Conservation (phyloP, 2,888 invertebrate species). For the Pseudococcus viburni region DNA sequence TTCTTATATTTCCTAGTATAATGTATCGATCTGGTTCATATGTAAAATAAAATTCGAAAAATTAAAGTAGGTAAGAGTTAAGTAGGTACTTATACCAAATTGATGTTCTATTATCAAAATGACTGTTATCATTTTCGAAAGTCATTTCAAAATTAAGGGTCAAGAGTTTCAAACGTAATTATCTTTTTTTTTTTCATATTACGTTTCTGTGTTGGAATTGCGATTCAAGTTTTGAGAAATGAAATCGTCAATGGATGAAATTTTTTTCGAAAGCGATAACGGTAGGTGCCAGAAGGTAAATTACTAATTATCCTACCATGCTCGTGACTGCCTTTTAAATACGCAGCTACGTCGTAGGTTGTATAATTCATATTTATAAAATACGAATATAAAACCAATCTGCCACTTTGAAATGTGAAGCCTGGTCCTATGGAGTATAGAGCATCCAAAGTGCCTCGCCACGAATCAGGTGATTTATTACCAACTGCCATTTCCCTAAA, state of each 20-base stretch:
- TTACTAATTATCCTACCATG: not conserved
- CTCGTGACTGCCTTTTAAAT: constrained; percentile 49
- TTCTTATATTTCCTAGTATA: constrained; percentile 50
- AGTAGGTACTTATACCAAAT: not conserved
- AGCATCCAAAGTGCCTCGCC: constrained; percentile 45
- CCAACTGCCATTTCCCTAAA: constrained; percentile 28
- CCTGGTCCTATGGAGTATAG: constrained; percentile 59
- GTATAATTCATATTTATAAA: constrained; percentile 47
- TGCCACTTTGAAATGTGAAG: constrained; percentile 36
- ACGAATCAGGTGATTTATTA: constrained; percentile 55
- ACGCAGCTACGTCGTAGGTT: constrained; percentile 59
- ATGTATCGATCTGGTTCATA: constrained; percentile 58
- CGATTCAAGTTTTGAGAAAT: not conserved
- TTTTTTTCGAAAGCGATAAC: not conserved
- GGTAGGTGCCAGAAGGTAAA: not conserved
- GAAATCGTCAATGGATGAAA: not conserved
- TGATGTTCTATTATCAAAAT: constrained; percentile 19
- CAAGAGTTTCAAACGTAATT: not conserved
- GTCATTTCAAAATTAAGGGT: constrained; percentile 3
- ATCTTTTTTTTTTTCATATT: not conserved
- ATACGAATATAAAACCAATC: constrained; percentile 45
- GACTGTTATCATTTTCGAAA: constrained; percentile 10
- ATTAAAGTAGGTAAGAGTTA: not conserved
- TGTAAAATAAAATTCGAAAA: constrained; percentile 38
- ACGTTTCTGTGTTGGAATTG: not conserved